These are phyloP conservation scores for Eolophus roseicapilla DNA, from an alignment of 2,113 vertebrate species.

Conservation along the genomic window DNA sequence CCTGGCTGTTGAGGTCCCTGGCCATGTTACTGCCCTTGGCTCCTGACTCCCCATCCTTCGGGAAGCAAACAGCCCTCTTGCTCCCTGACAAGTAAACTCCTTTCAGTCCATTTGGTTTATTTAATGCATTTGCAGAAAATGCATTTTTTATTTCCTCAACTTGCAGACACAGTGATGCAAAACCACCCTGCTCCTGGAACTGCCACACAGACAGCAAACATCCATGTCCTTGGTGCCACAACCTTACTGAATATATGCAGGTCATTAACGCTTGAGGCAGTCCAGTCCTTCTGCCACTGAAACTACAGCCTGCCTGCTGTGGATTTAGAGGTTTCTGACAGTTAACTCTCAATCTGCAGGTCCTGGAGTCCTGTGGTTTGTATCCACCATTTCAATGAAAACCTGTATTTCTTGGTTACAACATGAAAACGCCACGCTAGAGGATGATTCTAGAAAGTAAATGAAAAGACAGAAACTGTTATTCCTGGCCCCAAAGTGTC, in stretches of 20 bases:
- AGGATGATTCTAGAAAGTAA: not conserved
- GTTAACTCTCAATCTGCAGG: not conserved
- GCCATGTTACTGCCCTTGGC: accelerated
- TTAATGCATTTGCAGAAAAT: not conserved
- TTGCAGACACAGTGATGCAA: not conserved
- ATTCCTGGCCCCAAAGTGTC: not conserved
- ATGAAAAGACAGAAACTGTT: not conserved
- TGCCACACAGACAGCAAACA: not conserved
- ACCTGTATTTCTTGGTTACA: not conserved
- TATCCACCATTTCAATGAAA: not conserved
- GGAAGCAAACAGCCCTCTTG: not conserved
- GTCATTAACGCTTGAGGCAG: accelerated
- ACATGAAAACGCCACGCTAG: not conserved
- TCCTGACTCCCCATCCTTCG: accelerated
- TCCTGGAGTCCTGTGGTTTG: not conserved
- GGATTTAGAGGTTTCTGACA: not conserved
- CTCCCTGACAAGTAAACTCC: not conserved
- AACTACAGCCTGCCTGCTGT: not conserved
- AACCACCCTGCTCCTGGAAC: not conserved
- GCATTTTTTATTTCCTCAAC: not conserved
- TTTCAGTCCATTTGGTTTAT: not conserved
- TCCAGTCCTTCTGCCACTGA: not conserved
- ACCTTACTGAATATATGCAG: not conserved
- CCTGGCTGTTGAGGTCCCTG: not conserved
- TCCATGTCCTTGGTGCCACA: not conserved